These are phyloP conservation scores for Lomographa bimaculata DNA, from an alignment of 2,888 invertebrate species.

Conservation along the genomic window DNA sequence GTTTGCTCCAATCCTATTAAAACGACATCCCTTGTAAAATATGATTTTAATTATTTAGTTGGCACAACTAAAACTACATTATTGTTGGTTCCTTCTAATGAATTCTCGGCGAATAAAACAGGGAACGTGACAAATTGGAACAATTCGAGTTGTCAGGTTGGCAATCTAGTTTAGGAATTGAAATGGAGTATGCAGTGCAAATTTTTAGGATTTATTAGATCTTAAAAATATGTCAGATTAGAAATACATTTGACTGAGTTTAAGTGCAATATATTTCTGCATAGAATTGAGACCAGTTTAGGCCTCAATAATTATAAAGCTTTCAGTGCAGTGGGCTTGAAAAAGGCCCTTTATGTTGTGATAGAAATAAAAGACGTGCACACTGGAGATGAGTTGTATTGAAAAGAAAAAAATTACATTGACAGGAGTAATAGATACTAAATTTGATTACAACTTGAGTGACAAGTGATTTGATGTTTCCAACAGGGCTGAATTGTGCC, in stretches of 20 bases:
- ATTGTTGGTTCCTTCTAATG: constrained; percentile 25
- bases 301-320: too few species aligned
- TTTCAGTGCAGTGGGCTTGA: too few species aligned
- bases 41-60: constrained; percentile 32
- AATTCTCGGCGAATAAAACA: constrained; percentile 19
- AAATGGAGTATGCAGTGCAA: constrained; percentile 11
- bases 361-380: too few species aligned
- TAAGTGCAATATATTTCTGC: too few species aligned
- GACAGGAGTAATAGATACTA: too few species aligned
- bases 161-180: constrained; percentile 13
- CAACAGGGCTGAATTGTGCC: too few species aligned
- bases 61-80: constrained; percentile 31
- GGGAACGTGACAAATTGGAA: constrained; percentile 21
- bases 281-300: too few species aligned
- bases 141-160: constrained; percentile 14
- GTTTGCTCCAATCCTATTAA: constrained; percentile 44
- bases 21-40: constrained; percentile 34
- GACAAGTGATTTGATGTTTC: too few species aligned
- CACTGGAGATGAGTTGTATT: too few species aligned
- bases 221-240: background rate
- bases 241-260: background rate
- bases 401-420: too few species aligned
- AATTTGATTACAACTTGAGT: too few species aligned
- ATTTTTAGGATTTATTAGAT: constrained; percentile 1
- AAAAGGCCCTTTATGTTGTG: too few species aligned